Evolutionary conservation across 1,140 invertebrate genomes (phyloP), one percentile per base, ranked within the genome.

Genomic region (Mercenaria mercenaria): DNA sequence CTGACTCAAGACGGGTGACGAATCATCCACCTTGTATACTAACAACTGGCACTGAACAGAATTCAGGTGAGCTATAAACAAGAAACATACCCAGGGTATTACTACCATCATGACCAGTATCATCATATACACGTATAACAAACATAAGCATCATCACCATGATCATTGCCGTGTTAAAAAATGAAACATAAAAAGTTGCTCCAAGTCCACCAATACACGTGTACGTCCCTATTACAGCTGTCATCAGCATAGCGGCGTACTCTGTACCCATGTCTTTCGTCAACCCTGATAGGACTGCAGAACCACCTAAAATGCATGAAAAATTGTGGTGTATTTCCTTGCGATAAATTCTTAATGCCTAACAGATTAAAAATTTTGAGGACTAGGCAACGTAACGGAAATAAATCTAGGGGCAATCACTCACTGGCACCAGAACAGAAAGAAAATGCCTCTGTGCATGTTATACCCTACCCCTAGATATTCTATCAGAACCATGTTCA

Each of bases 111-210:
- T 84, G 76, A 18, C 82, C 84, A 13, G 89, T 88, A 64, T 95
- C 93, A 81, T 94, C 93, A 86, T 94, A 96, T 11, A 96, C 94
- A 64, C 95, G 95, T 50, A 93, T 88, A 4, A 96, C 89, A 74
- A 96, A 95, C 47, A 94, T 91, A 41, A 96, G 76, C 91, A 95
- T 95, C n/a, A 95, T 89, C 81, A 94, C 89, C 88, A 94, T 95
- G 41, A 96, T 96, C 86, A 96, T 92, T 74, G 92, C 93, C 13
- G 95, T 94, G 91, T 95, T 96, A 94, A 96, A 96, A 86, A 95
- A 96, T 13, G 95, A 95, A 11, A 96, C 96, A 87, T 96, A 96
- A 83, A 96, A 95, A 0, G 95, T 96, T 1, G 96, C 95, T 0
- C 95, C 95, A 0, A 96, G 91, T 26, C 96, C 96, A 1, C 96